phyloP scores from a whole-genome alignment of 2,888 invertebrate species.

The Baccha elongata region DNA sequence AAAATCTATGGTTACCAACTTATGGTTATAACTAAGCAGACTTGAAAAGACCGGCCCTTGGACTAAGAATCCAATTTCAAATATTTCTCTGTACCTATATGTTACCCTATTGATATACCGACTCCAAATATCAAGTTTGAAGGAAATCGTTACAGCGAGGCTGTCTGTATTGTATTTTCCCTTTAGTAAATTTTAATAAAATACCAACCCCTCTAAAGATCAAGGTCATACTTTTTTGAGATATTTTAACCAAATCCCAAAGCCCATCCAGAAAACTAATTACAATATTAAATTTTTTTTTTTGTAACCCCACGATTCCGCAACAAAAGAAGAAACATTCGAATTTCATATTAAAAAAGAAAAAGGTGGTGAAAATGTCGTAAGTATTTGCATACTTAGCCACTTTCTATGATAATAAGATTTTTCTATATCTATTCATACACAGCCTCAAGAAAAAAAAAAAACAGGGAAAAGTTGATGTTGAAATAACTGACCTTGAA shows the following conservation, averaged over 20 bases:
- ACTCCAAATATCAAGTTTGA: too few relatives aligned
- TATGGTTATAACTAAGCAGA: too few relatives aligned
- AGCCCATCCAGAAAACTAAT: conserved; percentile 31
- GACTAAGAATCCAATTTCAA: too few relatives aligned
- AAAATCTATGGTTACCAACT: too few relatives aligned
- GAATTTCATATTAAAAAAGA: conserved; percentile 51
- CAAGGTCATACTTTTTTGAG: too few relatives aligned
- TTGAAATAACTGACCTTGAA: conserved; percentile 53
- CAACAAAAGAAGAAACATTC: conserved; percentile 21
- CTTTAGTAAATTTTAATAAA: too few relatives aligned
- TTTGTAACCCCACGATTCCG: conserved; percentile 34
- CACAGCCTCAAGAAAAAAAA: neutral
- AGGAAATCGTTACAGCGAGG: too few relatives aligned
- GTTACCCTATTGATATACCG: too few relatives aligned
- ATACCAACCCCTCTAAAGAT: neutral
- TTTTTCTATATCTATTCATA: conserved; percentile 9
- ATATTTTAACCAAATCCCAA: neutral
- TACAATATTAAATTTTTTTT: too few relatives aligned
- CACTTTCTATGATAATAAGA: conserved; percentile 68
- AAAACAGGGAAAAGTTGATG: conserved; percentile 4
- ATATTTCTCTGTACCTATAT: too few relatives aligned
- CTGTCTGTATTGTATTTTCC: too few relatives aligned
- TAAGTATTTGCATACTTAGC: conserved; percentile 58
- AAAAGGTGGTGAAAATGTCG: conserved; percentile 46
- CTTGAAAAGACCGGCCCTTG: too few relatives aligned